Evolutionary conservation across 2,888 invertebrate genomes (phyloP).

Genomic region (Drosophila differens): DNA sequence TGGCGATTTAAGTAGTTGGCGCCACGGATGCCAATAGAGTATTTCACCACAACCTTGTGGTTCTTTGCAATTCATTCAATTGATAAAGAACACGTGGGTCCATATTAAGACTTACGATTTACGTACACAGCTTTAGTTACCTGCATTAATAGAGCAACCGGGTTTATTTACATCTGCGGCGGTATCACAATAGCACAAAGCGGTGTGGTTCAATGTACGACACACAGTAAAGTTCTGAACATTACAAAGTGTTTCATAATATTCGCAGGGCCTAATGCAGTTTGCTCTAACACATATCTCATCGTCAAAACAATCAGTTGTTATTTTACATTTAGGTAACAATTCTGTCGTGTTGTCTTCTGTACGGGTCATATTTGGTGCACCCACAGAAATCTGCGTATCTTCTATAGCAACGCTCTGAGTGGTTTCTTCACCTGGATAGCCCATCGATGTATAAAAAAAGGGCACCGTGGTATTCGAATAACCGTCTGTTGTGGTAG

Average conservation of each 20-base stretch:
- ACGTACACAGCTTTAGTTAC: constrained; percentile 86
- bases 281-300: constrained; percentile 86
- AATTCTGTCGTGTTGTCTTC: constrained; percentile 37
- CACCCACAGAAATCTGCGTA: constrained; percentile 16
- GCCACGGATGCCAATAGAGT: constrained; percentile 58
- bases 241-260: constrained; percentile 79
- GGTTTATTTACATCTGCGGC: constrained; percentile 85
- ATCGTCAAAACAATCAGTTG: constrained; percentile 85
- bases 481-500: background rate
- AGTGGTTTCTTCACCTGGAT: constrained; percentile 14
- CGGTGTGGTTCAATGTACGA: constrained; percentile 86
- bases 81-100: constrained; percentile 52
- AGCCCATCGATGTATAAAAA: constrained; percentile 19
- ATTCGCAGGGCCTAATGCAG: constrained; percentile 87
- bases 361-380: constrained; percentile 26
- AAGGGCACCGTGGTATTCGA: constrained; percentile 19
- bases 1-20: constrained; percentile 71
- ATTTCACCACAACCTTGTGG: constrained; percentile 73
- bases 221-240: constrained; percentile 86
- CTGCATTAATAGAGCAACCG: constrained; percentile 88
- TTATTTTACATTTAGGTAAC: constrained; percentile 65
- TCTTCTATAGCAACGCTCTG: background rate
- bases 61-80: constrained; percentile 74
- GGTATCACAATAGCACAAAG: constrained; percentile 87
- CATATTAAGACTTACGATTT: constrained; percentile 63